These are phyloP conservation scores for Melipona beecheii DNA, from an alignment of 2,888 invertebrate genomes.

Conservation along the genomic window DNA sequence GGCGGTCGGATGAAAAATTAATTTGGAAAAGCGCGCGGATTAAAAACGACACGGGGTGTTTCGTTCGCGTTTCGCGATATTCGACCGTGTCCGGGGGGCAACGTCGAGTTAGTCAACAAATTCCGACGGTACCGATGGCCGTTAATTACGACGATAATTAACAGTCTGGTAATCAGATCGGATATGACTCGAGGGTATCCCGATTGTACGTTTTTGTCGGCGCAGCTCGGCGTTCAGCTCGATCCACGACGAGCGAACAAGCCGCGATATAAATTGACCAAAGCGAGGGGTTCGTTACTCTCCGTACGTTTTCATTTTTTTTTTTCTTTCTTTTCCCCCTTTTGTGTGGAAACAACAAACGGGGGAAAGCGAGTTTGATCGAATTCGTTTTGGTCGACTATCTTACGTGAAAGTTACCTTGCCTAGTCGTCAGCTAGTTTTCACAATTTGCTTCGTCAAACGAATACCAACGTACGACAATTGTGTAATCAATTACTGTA, in stretches of 20 bases:
- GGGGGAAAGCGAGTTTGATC: not conserved
- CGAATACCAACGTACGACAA: not conserved
- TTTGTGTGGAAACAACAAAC: too few relatives aligned
- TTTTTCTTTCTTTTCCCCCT: not conserved
- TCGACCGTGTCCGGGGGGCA: slow-evolving; percentile 1
- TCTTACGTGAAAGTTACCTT: fast-evolving
- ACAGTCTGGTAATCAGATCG: slow-evolving; percentile 55
- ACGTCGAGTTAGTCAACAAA: slow-evolving; percentile 24
- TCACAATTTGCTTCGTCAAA: not conserved
- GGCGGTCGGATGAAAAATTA: not conserved
- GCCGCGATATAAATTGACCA: slow-evolving; percentile 46
- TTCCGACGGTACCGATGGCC: slow-evolving; percentile 35
- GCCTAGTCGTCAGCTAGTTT: not conserved
- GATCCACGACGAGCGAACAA: slow-evolving; percentile 33
- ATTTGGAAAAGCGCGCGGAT: not conserved
- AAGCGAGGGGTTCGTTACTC: slow-evolving; percentile 37
- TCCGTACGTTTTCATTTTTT: slow-evolving; percentile 3
- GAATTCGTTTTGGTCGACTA: not conserved
- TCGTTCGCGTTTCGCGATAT: slow-evolving; percentile 10
- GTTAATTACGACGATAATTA: slow-evolving; percentile 69
- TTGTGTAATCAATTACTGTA: too few relatives aligned
- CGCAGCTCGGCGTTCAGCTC: slow-evolving; percentile 20
- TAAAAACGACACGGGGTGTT: not conserved
- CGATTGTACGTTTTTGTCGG: slow-evolving; percentile 56
- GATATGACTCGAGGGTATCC: slow-evolving; percentile 50